Evolutionary conservation across 2,113 vertebrate species (phyloP), one percentile per base, ranked within the genome.

Genomic region (Spilogale gracilis): DNA sequence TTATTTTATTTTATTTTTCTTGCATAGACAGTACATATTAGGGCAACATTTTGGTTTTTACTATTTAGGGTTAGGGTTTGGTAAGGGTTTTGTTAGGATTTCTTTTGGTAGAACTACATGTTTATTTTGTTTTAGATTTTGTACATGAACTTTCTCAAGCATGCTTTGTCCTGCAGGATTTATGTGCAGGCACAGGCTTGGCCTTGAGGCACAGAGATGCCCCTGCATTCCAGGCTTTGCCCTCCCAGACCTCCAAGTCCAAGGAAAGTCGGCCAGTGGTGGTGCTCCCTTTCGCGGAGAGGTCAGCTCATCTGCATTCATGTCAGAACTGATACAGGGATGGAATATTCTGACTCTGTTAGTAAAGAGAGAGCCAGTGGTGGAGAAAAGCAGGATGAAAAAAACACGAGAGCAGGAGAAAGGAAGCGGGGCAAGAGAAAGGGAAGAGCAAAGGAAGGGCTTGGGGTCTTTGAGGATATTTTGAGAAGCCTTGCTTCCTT

Each of bases 41-140:
- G 73, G 79, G 73, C 32, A 90, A 54, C 4, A 78, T 65, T 93
- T 91, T 85, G 84, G 61, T 71, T 63, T 85, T 71, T 63, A 56
- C 32, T 84, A 9, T 63, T 74, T 84, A 90, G 30, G 54, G 30
- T 78, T 48, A 92, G 43, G 27, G 3, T 50, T 95, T 73, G 20
- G 43, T 83, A 48, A 63, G 23, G 60, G 43, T 94, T 92, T 86
- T 25, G 11, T 54, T 52, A 74, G 16, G 13, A 13, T 14, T 95
- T 92, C 67, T 48, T 2, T 3, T 63, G 80, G 81, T 38, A 89
- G 89, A 83, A 30, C 23, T 8, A 13, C 4, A 6, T 61, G 69
- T 18, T 83, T 52, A 50, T 80, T 94, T 95, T 92, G 71, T 79
- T 74, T 94, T 61, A 96, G 84, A 71, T 18, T 76, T 79, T 23